Evolutionary conservation across 2,888 invertebrate genomes (phyloP).

Genomic region (Fissipunctia ypsillon): DNA sequence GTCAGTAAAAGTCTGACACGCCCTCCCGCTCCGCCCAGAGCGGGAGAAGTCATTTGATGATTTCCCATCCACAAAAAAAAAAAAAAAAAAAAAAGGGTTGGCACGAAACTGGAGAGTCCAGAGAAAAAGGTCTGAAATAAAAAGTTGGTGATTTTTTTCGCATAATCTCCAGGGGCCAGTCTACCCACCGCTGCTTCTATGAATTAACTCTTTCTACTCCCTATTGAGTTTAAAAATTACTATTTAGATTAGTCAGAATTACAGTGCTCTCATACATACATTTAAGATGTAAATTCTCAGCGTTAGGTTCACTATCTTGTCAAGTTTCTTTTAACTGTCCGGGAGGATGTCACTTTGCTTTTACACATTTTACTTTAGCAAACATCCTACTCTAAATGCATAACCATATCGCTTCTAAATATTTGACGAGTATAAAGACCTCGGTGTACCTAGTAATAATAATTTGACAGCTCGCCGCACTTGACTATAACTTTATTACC

Average conservation of each 20-base stretch:
- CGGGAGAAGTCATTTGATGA: no score
- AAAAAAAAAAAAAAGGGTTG: no score
- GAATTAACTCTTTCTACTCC: background rate
- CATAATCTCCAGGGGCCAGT: background rate
- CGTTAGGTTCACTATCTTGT: background rate
- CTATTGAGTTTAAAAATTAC: background rate
- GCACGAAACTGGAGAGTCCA: background rate
- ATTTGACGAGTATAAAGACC: constrained; percentile 25
- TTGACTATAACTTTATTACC: constrained; percentile 17
- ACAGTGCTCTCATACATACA: background rate
- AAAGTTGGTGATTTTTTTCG: background rate
- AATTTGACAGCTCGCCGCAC: background rate
- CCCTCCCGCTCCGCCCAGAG: no score
- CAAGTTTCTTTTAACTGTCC: background rate
- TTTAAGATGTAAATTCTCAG: background rate
- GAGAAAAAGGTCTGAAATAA: background rate
- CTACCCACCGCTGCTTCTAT: background rate
- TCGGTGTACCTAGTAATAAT: background rate
- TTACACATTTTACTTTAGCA: background rate
- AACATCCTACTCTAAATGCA: constrained; percentile 15
- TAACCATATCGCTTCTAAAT: background rate
- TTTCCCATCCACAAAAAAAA: no score
- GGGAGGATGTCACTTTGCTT: background rate
- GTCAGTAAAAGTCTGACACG: no score
- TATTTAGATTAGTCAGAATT: background rate